Percentiles rank a stretch among this genome's conserved stretches.
These are phyloP conservation scores for Camptogramma bilineatum DNA, from an alignment of 2,888 invertebrate species.

Conservation along the genomic window DNA sequence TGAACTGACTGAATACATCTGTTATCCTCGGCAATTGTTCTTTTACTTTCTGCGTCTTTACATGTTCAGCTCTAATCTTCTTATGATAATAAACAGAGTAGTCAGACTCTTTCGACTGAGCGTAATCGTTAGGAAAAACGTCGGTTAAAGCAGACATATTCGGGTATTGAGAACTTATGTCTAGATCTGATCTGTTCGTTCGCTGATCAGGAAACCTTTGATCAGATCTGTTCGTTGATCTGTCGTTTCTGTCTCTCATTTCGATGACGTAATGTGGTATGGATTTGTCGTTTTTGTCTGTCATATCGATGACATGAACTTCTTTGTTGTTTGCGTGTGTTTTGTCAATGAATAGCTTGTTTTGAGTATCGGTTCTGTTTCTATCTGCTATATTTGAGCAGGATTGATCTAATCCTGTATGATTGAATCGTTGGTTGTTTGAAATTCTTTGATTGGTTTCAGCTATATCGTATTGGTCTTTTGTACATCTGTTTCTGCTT, in stretches of 20 bases:
- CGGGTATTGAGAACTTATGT: slow-evolving; percentile 27
- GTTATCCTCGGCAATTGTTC: slow-evolving; percentile 59
- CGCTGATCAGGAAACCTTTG: background rate
- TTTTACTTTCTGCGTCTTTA: slow-evolving; percentile 42
- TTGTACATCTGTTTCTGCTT: background rate
- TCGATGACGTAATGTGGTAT: background rate
- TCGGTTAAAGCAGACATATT: slow-evolving; percentile 41
- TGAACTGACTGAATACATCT: slow-evolving; percentile 63
- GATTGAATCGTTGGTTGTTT: too few species aligned
- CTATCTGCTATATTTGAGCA: background rate
- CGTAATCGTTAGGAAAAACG: slow-evolving; percentile 21
- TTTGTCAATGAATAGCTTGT: background rate
- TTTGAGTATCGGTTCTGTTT: background rate
- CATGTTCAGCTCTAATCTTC: slow-evolving; percentile 59
- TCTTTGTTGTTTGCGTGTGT: background rate
- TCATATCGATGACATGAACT: background rate
- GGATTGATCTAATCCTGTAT: background rate
- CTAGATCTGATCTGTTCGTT: background rate
- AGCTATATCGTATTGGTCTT: background rate
- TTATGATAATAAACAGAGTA: slow-evolving; percentile 60
- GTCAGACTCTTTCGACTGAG: slow-evolving; percentile 22
- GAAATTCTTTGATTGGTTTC: background rate
- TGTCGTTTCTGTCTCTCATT: background rate
- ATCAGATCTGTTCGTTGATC: background rate
- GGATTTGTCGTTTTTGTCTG: background rate